phyloP scores from a whole-genome alignment of 2,797 vertebrate species.

The Pipistrellus kuhlii region DNA sequence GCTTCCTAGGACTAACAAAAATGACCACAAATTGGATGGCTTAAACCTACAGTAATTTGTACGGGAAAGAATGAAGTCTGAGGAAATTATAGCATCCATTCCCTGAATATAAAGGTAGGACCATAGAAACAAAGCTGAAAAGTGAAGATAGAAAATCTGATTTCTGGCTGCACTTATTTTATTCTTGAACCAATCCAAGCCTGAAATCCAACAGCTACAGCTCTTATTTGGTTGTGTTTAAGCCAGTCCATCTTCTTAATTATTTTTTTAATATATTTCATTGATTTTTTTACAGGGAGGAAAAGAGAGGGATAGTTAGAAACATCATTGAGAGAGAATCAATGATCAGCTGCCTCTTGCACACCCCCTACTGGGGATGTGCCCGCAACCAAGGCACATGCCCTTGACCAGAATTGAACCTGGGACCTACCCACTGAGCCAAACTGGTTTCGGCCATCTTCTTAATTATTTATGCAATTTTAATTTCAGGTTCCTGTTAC shows the following conservation, averaged over 20 bases:
- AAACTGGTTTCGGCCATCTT: too few relatives aligned
- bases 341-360: too few relatives aligned
- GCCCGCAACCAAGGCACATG: too few relatives aligned
- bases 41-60: not conserved
- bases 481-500: slow-evolving; percentile 56
- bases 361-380: too few relatives aligned
- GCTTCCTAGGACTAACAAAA: not conserved
- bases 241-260: not conserved
- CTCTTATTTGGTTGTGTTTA: not conserved
- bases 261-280: too few relatives aligned
- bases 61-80: not conserved
- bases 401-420: too few relatives aligned
- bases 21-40: not conserved
- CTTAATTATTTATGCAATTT: slow-evolving; percentile 37
- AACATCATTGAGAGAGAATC: too few relatives aligned
- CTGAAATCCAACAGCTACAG: not conserved
- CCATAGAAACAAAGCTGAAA: not conserved
- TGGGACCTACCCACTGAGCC: too few relatives aligned
- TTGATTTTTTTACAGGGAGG: too few relatives aligned
- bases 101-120: not conserved
- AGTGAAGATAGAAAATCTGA: slow-evolving; percentile 28
- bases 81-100: not conserved
- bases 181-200: slow-evolving; percentile 41
- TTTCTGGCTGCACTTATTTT: slow-evolving; percentile 61
- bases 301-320: too few relatives aligned